A percentile compares a stretch with the other conserved stretches of the same genome.
These are phyloP conservation scores for Diachasma alloeum DNA, from an alignment of 1,140 invertebrate genomes.

Conservation along the genomic window DNA sequence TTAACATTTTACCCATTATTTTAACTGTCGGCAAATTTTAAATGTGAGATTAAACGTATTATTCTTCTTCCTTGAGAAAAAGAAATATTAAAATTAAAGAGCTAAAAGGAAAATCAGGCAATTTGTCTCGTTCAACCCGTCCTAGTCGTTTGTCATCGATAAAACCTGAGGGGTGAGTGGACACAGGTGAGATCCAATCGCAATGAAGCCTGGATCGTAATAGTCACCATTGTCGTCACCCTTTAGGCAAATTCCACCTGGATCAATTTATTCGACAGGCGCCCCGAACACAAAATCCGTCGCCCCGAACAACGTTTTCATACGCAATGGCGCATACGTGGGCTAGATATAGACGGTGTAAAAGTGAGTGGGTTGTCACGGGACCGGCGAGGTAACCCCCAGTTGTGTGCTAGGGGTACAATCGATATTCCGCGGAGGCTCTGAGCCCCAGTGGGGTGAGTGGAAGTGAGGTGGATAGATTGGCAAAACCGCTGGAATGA, in stretches of 20 bases:
- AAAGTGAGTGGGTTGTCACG: conserved; percentile 11
- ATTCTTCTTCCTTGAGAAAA: neutral
- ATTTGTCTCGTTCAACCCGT: conserved; percentile 20
- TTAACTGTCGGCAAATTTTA: neutral
- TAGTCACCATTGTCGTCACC: conserved; percentile 1
- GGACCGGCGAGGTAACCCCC: conserved; percentile 9
- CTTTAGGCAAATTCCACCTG: neutral
- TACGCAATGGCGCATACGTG: conserved; percentile 28
- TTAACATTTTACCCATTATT: neutral
- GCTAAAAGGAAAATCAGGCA: conserved; percentile 28
- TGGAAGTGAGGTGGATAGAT: neutral
- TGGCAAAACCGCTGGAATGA: conserved; percentile 5
- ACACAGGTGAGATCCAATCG: conserved; percentile 4
- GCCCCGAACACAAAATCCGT: too few relatives aligned
- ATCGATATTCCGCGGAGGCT: conserved; percentile 25
- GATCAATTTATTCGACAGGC: neutral
- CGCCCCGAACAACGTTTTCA: conserved; percentile 14
- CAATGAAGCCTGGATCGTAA: neutral
- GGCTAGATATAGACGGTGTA: neutral
- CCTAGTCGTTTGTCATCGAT: neutral
- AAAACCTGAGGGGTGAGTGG: neutral
- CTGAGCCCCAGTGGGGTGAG: neutral
- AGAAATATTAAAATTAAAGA: conserved; percentile 11
- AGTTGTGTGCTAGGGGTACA: conserved; percentile 16
- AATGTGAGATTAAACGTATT: conserved; percentile 46